Percentiles rank a stretch among this genome's conserved stretches.
phyloP scores from a whole-genome alignment of 2,797 vertebrate species.

The Taeniopygia guttata region DNA sequence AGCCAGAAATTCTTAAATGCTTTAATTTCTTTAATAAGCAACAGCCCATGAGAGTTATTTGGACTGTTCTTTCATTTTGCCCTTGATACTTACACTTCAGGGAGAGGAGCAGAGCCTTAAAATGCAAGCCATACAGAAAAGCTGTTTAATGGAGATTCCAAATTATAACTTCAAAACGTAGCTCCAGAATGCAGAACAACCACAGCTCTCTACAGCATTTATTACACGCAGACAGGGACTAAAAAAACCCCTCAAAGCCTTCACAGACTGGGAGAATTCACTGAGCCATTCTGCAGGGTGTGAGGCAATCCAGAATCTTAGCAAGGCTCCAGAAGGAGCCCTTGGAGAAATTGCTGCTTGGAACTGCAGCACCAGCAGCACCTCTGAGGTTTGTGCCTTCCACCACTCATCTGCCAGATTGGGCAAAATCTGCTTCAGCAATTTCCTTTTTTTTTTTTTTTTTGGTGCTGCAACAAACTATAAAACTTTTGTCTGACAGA shows the following conservation, averaged over 20 bases:
- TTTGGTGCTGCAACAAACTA: not conserved
- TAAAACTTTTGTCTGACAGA: slow-evolving; percentile 26
- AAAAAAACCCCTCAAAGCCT: not conserved
- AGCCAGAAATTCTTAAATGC: not conserved
- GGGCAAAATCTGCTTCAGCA: slow-evolving; percentile 27
- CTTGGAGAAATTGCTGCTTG: not conserved
- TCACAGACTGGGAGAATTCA: not conserved
- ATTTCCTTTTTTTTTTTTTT: not conserved
- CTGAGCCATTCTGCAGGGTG: not conserved
- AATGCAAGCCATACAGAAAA: not conserved
- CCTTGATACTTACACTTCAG: not conserved
- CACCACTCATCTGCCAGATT: not conserved
- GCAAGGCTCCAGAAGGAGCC: not conserved
- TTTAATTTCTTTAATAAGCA: slow-evolving; percentile 35
- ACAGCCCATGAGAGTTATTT: not conserved
- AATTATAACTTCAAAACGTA: not conserved
- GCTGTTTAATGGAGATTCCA: not conserved
- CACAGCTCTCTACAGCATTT: not conserved
- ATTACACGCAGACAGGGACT: not conserved
- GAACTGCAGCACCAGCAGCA: not conserved
- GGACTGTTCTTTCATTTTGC: not conserved
- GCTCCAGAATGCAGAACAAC: not conserved
- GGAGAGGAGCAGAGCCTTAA: not conserved
- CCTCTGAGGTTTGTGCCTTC: not conserved
- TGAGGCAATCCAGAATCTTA: not conserved